A percentile compares a stretch with the other conserved stretches of the same genome.
Evolutionary conservation across 2,888 invertebrate genomes (phyloP).

Genomic region (Torymus texanus): DNA sequence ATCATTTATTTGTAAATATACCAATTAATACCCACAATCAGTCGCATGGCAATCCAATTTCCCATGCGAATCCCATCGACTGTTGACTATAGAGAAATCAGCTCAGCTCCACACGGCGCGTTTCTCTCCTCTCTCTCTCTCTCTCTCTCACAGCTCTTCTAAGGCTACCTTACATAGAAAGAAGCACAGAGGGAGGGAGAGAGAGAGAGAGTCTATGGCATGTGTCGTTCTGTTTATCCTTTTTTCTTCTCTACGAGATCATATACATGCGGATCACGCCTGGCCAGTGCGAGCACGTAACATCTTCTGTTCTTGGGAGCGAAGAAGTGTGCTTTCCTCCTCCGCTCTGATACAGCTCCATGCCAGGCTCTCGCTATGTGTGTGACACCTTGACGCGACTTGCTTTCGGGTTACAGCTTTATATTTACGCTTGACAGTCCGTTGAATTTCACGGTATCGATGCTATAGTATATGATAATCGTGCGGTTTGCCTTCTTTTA

Average conservation of each 20-base stretch:
- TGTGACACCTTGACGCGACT: constrained; percentile 10
- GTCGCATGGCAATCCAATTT: too few relatives aligned
- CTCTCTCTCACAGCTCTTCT: not conserved
- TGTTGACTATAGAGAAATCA: constrained; percentile 6
- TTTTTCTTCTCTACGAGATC: constrained; percentile 9
- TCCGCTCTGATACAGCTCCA: constrained; percentile 2
- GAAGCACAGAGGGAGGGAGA: too few relatives aligned
- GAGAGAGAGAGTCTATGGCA: too few relatives aligned
- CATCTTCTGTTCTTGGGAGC: constrained; percentile 74
- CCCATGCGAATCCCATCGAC: too few relatives aligned
- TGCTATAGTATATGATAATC: too few relatives aligned
- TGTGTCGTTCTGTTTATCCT: constrained; percentile 19
- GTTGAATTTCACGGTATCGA: not conserved
- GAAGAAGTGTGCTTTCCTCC: constrained; percentile 50
- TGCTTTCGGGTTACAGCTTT: constrained; percentile 22
- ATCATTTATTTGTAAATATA: too few relatives aligned
- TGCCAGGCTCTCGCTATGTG: too few relatives aligned
- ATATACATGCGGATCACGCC: constrained; percentile 65
- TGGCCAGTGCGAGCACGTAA: constrained; percentile 70
- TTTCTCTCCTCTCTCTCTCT: not conserved
- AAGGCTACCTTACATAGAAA: constrained; percentile 12
- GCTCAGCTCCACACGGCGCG: constrained; percentile 1
- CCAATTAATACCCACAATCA: too few relatives aligned
- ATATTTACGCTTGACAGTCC: constrained; percentile 1
- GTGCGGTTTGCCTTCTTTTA: too few relatives aligned